Evolutionary conservation across 2,888 invertebrate species (phyloP), one percentile per base, ranked within the genome.

Genomic region (Dromius quadrimaculatus): DNA sequence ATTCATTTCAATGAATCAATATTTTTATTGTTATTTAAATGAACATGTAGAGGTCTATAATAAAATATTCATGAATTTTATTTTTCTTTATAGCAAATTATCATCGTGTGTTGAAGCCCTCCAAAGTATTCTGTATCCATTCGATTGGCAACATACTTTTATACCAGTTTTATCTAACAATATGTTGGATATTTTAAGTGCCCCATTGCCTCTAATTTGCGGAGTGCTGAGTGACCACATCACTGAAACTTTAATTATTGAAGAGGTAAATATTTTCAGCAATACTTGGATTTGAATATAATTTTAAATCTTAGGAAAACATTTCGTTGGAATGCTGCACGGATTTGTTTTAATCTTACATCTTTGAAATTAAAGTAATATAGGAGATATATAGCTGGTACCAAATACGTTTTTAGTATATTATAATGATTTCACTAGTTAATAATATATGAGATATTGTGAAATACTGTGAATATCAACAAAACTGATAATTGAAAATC

Each of bases 121-220:
- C 1, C 90, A 91, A 74, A 87, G 89, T 22, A 85, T 92, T 23
- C 83, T 94, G 2, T 93, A 92, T 81, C 94, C 94, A 4, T 92
- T 94, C 81, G 87, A 88, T 34, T 94, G 94, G 94, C 93, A 92
- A 66, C 93, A 94, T 77, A 91, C 92, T 0, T 87, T 93, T 11
- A 90, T 94, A 59, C 91, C 93, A 0, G 87, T 91, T 61, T 84
- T 94, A 9, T 94, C 94, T 0, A 81, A 86, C 0, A 87, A 90
- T 80, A 83, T 92, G 9, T 84, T 90, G 50, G 91, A 90, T 74
- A 86, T 89, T 64, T 80, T 89, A 6, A 88, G 89, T 74, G 90
- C 93, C 0, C 94, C 94, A 0, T 88, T 92, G 61, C 94, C 94
- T 0, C 89, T 90, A 71, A 84, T 94, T 5, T 90, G 93, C 11